These are phyloP conservation scores for Oreohelix idahoensis DNA, from an alignment of 1,140 invertebrate genomes.

Conservation along the genomic window DNA sequence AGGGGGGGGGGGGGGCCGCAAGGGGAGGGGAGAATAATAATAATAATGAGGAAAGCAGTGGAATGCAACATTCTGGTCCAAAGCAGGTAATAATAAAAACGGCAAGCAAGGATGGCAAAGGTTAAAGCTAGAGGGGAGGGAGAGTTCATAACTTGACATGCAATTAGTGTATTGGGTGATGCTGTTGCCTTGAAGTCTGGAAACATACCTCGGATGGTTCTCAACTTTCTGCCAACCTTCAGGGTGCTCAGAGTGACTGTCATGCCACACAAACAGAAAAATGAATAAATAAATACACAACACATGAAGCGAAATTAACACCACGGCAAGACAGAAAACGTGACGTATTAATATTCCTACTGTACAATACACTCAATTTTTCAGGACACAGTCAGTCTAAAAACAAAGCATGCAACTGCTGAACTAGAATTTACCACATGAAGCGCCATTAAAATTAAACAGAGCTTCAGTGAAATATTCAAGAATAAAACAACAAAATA, in stretches of 20 bases:
- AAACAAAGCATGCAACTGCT: too few relatives aligned
- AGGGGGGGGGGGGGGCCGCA: too few relatives aligned
- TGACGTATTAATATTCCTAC: too few relatives aligned
- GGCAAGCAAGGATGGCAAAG: background rate
- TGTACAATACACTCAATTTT: too few relatives aligned
- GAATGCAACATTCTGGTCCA: background rate
- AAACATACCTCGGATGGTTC: slow-evolving; percentile 11
- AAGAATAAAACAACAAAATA: too few relatives aligned
- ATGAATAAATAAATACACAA: background rate
- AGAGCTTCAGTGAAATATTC: too few relatives aligned
- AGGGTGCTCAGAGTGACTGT: slow-evolving; percentile 1
- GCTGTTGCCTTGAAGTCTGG: background rate
- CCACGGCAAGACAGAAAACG: background rate
- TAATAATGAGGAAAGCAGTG: background rate
- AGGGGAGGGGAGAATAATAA: too few relatives aligned
- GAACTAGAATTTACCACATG: too few relatives aligned
- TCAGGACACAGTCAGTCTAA: too few relatives aligned
- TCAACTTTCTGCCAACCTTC: slow-evolving; percentile 5
- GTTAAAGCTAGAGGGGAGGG: background rate
- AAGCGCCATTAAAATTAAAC: too few relatives aligned
- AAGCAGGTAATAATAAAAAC: background rate
- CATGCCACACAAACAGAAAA: slow-evolving; percentile 5
- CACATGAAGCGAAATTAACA: background rate
- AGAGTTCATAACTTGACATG: background rate
- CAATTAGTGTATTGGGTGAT: background rate